Evolutionary conservation across 2,113 vertebrate genomes (phyloP).

Genomic region (Thalassarche chlororhynchos): DNA sequence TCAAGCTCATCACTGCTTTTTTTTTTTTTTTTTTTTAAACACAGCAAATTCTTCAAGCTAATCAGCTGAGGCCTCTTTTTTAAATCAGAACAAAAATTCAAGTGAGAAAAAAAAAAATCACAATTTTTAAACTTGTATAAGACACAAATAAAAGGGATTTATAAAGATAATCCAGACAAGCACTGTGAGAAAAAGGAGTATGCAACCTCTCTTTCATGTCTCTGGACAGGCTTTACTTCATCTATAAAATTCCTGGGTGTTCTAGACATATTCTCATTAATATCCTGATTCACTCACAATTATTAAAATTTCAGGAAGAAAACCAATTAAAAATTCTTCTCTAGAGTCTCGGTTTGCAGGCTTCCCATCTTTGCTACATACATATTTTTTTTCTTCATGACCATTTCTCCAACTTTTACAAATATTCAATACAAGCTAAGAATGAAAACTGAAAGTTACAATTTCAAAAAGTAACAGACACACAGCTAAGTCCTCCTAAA

Average conservation of each 20-base stretch:
- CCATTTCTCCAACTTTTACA: neutral
- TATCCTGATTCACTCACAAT: neutral
- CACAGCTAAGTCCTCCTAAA: neutral
- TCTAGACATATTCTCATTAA: neutral
- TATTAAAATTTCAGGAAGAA: neutral
- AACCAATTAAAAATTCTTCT: neutral
- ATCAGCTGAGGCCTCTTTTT: neutral
- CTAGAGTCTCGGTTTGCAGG: neutral
- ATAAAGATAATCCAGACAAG: neutral
- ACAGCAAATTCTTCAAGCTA: neutral
- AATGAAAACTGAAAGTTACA: neutral
- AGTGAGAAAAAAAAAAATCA: neutral
- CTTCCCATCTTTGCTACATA: neutral
- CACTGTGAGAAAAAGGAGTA: neutral
- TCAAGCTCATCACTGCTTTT: neutral
- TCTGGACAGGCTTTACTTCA: neutral
- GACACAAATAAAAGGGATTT: neutral
- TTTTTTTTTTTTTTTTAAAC: neutral
- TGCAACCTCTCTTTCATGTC: neutral
- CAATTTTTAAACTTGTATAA: neutral
- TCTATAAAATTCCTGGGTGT: neutral
- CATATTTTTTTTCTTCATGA: neutral
- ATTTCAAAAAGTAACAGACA: neutral
- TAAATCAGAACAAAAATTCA: neutral
- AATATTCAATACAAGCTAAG: neutral